Conservation (phyloP, 2,113 vertebrate species). For the Procavia capensis region DNA sequence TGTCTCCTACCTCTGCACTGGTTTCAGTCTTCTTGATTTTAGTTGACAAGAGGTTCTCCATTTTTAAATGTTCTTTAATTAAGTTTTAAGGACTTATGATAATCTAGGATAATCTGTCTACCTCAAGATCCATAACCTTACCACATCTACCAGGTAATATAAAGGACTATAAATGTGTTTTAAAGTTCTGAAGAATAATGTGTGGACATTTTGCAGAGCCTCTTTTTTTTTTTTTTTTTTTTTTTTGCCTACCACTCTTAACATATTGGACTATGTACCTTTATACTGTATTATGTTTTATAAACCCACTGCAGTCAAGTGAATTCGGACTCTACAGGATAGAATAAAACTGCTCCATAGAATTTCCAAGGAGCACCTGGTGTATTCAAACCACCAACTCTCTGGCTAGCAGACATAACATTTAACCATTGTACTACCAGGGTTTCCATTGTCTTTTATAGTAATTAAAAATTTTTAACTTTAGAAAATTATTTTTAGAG, state of each 20-base stretch:
- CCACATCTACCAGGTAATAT: background rate
- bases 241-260: background rate
- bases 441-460: too few relatives aligned
- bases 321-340: too few relatives aligned
- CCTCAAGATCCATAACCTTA: background rate
- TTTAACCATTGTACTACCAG: too few relatives aligned
- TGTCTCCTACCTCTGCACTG: background rate
- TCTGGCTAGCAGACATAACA: too few relatives aligned
- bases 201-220: background rate
- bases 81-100: background rate
- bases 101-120: background rate
- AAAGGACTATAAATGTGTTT: accelerated
- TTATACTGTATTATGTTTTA: background rate
- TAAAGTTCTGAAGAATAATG: too few relatives aligned
- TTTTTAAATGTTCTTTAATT: background rate
- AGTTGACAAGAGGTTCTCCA: background rate
- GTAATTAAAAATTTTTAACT: background rate
- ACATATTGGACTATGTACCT: background rate
- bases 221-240: background rate
- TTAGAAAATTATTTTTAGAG: background rate
- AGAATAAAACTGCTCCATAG: too few relatives aligned
- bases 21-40: background rate
- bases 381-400: too few relatives aligned
- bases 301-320: too few relatives aligned
- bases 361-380: too few relatives aligned